phyloP scores from a whole-genome alignment of 2,113 vertebrate species.

The Carollia perspicillata region DNA sequence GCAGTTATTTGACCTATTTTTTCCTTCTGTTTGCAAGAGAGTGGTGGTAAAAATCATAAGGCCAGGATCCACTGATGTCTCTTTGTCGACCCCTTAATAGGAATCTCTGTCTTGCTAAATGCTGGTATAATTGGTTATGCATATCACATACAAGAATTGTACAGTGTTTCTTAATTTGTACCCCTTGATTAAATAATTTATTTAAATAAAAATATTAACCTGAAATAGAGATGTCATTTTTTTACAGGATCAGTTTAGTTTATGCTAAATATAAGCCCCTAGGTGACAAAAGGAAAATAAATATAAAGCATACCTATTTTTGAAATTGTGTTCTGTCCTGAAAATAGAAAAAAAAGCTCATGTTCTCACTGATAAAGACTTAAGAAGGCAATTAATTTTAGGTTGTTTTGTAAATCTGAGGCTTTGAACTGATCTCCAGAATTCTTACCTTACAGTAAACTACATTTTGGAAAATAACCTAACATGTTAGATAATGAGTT shows the following conservation, averaged over 20 bases:
- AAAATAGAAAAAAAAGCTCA: not conserved
- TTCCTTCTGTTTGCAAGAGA: slow-evolving; percentile 38
- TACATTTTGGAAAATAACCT: not conserved
- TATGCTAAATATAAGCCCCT: slow-evolving; percentile 5
- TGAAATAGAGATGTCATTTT: not conserved
- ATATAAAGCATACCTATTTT: not conserved
- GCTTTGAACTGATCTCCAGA: not conserved
- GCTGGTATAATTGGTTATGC: not conserved
- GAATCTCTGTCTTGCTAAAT: not conserved
- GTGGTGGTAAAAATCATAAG: slow-evolving; percentile 22
- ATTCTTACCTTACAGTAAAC: not conserved
- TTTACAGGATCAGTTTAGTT: not conserved
- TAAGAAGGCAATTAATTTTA: not conserved
- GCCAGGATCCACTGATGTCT: not conserved
- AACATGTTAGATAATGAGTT: not conserved
- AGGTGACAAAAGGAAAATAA: not conserved
- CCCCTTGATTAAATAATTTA: not conserved
- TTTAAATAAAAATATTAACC: not conserved
- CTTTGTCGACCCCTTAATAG: not conserved
- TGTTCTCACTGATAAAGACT: not conserved
- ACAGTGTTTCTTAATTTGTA: not conserved
- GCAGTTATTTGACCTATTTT: slow-evolving; percentile 49
- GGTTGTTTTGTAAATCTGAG: not conserved
- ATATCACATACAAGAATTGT: not conserved
- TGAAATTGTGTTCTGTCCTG: not conserved